phyloP scores from a whole-genome alignment of 2,888 invertebrate species.

The Drosophila multiciliata region DNA sequence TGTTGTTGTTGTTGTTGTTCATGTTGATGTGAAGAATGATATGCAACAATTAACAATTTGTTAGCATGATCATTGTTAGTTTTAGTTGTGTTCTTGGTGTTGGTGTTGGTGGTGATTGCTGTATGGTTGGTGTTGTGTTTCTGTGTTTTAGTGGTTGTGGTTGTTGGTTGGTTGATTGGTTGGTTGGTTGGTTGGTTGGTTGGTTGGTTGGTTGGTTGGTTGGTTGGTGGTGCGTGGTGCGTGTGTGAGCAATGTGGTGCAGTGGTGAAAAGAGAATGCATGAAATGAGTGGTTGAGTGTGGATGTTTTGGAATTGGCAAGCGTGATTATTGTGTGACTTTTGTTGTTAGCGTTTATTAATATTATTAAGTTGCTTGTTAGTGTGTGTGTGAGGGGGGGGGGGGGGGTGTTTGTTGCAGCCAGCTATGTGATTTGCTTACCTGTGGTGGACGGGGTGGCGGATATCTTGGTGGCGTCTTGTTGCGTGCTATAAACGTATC shows the following conservation, averaged over 20 bases:
- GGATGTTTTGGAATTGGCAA: constrained; percentile 13
- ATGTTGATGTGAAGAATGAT: constrained; percentile 81
- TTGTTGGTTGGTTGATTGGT: neutral
- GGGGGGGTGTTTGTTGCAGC: constrained; percentile 6
- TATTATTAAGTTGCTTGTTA: constrained; percentile 27
- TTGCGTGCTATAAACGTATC: constrained; percentile 95
- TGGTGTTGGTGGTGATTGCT: constrained; percentile 41
- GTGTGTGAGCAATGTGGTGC: constrained; percentile 31
- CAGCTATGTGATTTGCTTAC: constrained; percentile 80
- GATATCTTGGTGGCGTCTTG: constrained; percentile 96
- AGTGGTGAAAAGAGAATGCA: constrained; percentile 56
- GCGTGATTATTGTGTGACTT: constrained; percentile 13
- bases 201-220: constrained; percentile 1
- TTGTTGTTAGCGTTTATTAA: constrained; percentile 13
- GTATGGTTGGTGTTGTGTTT: constrained; percentile 45
- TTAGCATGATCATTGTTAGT: constrained; percentile 78
- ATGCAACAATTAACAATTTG: constrained; percentile 82
- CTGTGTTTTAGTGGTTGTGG: constrained; percentile 26
- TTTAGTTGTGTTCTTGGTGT: constrained; percentile 53
- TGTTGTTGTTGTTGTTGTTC: constrained; percentile 66
- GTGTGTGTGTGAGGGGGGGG: neutral
- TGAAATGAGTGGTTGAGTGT: constrained; percentile 44
- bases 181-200: constrained; percentile 14
- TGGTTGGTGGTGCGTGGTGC: constrained; percentile 32
- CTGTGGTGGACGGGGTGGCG: constrained; percentile 91